Percentiles rank a stretch among this genome's conserved stretches.
Evolutionary conservation across 2,113 vertebrate genomes (phyloP).

Genomic region (Turdus rufiventris): DNA sequence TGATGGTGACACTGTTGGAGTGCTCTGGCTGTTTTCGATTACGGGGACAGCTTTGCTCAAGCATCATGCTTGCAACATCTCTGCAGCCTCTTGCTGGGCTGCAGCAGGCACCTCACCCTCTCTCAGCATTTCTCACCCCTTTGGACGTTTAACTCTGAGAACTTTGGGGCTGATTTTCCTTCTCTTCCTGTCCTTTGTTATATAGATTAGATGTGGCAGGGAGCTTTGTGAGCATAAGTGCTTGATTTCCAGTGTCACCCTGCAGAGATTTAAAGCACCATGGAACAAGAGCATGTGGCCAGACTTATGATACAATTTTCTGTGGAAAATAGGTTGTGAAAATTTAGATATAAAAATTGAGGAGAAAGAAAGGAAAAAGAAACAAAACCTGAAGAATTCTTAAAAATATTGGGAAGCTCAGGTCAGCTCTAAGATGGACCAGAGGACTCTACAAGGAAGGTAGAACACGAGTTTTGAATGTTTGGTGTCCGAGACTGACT

Average conservation of each 20-base stretch:
- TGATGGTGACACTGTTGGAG: accelerated
- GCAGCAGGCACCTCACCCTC: not conserved
- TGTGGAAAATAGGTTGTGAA: not conserved
- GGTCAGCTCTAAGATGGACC: not conserved
- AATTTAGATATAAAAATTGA: not conserved
- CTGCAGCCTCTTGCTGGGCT: not conserved
- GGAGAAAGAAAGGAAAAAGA: not conserved
- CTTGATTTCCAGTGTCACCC: not conserved
- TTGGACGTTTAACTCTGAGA: not conserved
- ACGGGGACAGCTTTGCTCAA: not conserved
- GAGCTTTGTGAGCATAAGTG: not conserved
- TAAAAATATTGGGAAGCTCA: not conserved
- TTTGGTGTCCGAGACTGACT: not conserved
- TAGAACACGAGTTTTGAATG: not conserved
- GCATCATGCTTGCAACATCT: accelerated
- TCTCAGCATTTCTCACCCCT: not conserved
- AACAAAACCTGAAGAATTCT: not conserved
- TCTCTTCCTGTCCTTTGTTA: not conserved
- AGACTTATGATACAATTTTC: not conserved
- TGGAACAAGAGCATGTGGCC: not conserved
- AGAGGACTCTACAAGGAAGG: not conserved
- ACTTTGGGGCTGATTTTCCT: not conserved
- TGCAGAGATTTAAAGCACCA: not conserved
- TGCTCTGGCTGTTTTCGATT: not conserved
- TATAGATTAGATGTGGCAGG: not conserved